These are phyloP conservation scores for Hypselothyrea guttata DNA, from an alignment of 2,888 invertebrate species.

Conservation along the genomic window DNA sequence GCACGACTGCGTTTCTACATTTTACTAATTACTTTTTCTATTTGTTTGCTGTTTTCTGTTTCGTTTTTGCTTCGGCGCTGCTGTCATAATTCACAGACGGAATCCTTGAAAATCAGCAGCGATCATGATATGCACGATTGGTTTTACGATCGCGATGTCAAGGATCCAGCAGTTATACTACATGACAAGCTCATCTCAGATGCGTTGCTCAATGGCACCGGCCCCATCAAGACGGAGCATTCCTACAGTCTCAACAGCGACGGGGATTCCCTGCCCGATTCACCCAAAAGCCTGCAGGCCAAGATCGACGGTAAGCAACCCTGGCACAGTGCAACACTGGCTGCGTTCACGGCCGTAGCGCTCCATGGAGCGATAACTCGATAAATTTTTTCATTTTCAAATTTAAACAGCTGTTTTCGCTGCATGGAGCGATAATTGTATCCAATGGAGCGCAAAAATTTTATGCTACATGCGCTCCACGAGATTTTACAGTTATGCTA, in stretches of 20 bases:
- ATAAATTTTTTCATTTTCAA: too few species aligned
- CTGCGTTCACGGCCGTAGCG: too few species aligned
- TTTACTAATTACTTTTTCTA: slow-evolving; percentile 59
- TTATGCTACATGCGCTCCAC: too few species aligned
- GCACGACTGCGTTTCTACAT: slow-evolving; percentile 63
- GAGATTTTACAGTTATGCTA: too few species aligned
- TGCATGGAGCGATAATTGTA: too few species aligned
- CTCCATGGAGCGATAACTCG: too few species aligned
- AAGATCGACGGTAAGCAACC: slow-evolving; percentile 87
- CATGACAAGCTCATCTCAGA: slow-evolving; percentile 89
- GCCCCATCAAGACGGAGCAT: slow-evolving; percentile 95
- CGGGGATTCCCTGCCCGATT: slow-evolving; percentile 87
- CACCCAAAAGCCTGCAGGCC: slow-evolving; percentile 86
- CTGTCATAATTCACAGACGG: slow-evolving; percentile 84
- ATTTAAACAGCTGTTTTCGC: too few species aligned
- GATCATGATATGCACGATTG: slow-evolving; percentile 87
- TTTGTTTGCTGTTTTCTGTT: slow-evolving; percentile 6
- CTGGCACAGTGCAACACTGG: too few species aligned
- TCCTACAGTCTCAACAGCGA: slow-evolving; percentile 93
- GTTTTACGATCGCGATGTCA: slow-evolving; percentile 87
- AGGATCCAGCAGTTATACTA: slow-evolving; percentile 87
- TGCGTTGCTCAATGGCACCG: slow-evolving; percentile 88
- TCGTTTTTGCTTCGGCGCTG: slow-evolving; percentile 70
- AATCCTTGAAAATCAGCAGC: slow-evolving; percentile 85
- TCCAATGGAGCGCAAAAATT: too few species aligned